Evolutionary conservation across 2,113 vertebrate species (phyloP).

Genomic region (Oncorhynchus masou): DNA sequence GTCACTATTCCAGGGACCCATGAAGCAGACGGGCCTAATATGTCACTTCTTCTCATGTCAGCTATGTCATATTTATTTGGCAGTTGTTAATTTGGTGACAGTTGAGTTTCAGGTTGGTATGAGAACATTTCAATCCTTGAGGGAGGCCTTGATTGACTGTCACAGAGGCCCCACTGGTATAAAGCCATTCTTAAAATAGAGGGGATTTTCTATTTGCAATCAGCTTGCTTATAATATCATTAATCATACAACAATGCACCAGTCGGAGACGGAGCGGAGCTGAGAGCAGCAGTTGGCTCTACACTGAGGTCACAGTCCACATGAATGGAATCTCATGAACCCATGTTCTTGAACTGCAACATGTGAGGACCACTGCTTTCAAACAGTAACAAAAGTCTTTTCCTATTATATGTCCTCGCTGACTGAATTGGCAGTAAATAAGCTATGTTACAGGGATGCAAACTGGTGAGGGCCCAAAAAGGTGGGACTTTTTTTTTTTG

Average conservation of each 20-base stretch:
- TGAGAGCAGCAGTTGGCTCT: conserved; percentile 45
- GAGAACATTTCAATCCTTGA: conserved; percentile 32
- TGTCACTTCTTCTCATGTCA: conserved; percentile 44
- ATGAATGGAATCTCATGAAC: too few species aligned
- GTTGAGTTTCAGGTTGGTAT: conserved; percentile 30
- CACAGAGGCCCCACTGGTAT: neutral
- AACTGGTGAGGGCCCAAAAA: too few species aligned
- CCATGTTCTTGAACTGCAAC: too few species aligned
- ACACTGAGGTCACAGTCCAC: conserved; percentile 40
- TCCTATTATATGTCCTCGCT: neutral
- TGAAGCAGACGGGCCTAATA: conserved; percentile 17
- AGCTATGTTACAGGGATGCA: too few species aligned
- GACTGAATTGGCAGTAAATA: neutral
- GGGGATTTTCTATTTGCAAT: neutral
- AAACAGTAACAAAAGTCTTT: too few species aligned
- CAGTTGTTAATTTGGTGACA: conserved; percentile 33
- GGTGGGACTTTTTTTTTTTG: too few species aligned
- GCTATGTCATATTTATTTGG: conserved; percentile 26
- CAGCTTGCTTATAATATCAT: neutral
- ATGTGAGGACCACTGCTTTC: too few species aligned
- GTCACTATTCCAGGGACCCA: conserved; percentile 32
- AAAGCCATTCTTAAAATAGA: neutral
- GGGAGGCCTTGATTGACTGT: conserved; percentile 14
- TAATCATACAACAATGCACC: neutral
- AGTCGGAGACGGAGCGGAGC: neutral